Conservation (phyloP, 1,140 invertebrate species). For the Zaprionus kolodkinae region DNA sequence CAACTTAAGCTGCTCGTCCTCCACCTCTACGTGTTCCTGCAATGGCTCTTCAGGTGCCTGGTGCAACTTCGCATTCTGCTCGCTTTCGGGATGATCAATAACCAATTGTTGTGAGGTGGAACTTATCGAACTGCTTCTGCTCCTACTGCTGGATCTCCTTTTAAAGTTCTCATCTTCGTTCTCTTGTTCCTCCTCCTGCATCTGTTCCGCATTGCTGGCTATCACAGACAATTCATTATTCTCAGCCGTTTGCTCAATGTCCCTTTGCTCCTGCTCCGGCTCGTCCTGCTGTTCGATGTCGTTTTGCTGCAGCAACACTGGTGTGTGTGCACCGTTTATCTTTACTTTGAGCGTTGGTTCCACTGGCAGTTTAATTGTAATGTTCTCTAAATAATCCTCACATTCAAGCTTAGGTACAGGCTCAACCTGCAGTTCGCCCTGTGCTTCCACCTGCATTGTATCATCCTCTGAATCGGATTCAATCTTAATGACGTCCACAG, state of each 20-base stretch:
- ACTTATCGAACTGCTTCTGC: conserved; percentile 53
- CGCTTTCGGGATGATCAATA: conserved; percentile 71
- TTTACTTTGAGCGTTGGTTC: conserved; percentile 50
- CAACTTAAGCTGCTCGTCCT: conserved; percentile 52
- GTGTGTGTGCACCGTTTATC: conserved; percentile 56
- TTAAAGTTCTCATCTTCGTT: not conserved
- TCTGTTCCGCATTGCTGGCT: conserved; percentile 37
- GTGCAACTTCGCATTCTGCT: conserved; percentile 45
- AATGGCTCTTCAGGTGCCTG: conserved; percentile 16
- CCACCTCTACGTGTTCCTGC: not conserved
- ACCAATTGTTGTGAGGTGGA: conserved; percentile 72
- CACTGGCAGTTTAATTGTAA: not conserved
- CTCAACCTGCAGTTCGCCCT: not conserved
- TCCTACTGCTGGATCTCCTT: conserved; percentile 17
- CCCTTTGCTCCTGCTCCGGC: conserved; percentile 2
- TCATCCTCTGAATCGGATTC: conserved; percentile 56
- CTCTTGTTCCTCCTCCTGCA: conserved; percentile 25
- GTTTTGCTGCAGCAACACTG: not conserved
- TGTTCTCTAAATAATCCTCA: conserved; percentile 14
- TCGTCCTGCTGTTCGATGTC: not conserved
- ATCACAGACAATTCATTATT: conserved; percentile 61
- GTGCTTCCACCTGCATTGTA: not conserved
- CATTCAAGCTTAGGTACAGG: not conserved
- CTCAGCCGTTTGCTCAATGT: conserved; percentile 2
- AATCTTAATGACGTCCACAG: conserved; percentile 40